phyloP scores from a whole-genome alignment of 2,797 vertebrate species.

The Mallotus villosus region DNA sequence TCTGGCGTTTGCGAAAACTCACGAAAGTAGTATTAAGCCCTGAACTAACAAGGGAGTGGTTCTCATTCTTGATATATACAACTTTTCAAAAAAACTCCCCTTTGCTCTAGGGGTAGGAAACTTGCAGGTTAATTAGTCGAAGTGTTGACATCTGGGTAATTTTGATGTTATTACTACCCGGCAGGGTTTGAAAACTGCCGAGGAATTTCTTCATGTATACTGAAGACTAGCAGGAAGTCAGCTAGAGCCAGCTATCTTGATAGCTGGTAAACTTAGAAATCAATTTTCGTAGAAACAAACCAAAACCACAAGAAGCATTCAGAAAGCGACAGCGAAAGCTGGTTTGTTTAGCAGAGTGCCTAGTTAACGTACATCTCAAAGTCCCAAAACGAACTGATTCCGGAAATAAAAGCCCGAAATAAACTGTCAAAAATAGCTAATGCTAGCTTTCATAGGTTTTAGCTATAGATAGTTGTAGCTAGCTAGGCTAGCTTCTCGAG shows the following conservation, averaged over 20 bases:
- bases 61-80: slow-evolving; percentile 5
- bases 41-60: background rate
- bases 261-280: background rate
- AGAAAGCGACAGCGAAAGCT: no score
- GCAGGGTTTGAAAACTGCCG: background rate
- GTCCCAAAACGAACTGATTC: background rate
- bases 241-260: background rate
- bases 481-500: background rate
- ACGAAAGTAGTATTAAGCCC: no score
- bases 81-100: background rate
- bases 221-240: background rate
- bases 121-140: background rate
- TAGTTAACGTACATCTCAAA: background rate
- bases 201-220: no score
- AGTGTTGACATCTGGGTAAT: background rate
- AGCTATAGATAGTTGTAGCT: background rate
- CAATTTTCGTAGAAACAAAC: background rate
- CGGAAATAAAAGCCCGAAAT: background rate
- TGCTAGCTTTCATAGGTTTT: background rate
- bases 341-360: background rate
- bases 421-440: background rate
- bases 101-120: background rate
- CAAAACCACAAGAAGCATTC: background rate
- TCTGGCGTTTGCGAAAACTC: slow-evolving; percentile 4
- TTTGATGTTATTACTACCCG: background rate